Percentiles rank a stretch among this genome's conserved stretches.
Conservation (phyloP, 2,888 invertebrate genomes). For the Agonopterix alstromeriana region DNA sequence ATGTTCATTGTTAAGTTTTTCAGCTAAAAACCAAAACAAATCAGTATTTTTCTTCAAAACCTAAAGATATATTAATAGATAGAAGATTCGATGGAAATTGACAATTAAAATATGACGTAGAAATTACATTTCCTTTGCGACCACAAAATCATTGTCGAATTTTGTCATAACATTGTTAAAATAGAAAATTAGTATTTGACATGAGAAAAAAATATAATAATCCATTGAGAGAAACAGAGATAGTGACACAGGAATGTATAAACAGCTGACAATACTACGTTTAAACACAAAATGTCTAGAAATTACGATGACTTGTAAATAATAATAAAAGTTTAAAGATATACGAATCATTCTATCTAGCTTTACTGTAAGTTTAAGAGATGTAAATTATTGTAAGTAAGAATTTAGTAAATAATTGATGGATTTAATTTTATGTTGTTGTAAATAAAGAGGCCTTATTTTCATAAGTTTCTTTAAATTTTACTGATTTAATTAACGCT, state of each 20-base stretch:
- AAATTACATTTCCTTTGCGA: constrained; percentile 1
- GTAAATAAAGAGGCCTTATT: constrained; percentile 8
- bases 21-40: not conserved
- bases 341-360: constrained; percentile 69
- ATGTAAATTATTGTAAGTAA: constrained; percentile 60
- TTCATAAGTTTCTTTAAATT: too few relatives aligned
- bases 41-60: not conserved
- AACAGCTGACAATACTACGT: constrained; percentile 74
- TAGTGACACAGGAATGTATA: constrained; percentile 58
- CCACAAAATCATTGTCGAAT: not conserved
- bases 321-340: constrained; percentile 53
- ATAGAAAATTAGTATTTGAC: constrained; percentile 25
- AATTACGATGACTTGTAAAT: constrained; percentile 36
- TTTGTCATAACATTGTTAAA: constrained; percentile 16
- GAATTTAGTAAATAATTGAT: constrained; percentile 33
- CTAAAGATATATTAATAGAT: not conserved
- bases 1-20: constrained; percentile 3
- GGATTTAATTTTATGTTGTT: constrained; percentile 32
- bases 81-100: not conserved
- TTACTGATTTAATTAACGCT: too few relatives aligned
- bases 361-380: constrained; percentile 44
- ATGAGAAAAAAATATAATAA: constrained; percentile 20
- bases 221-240: constrained; percentile 35
- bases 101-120: not conserved
- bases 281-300: constrained; percentile 62